Evolutionary conservation across 2,888 invertebrate species (phyloP), one percentile per base, ranked within the genome.

Genomic region (Nemapogon koenigi): DNA sequence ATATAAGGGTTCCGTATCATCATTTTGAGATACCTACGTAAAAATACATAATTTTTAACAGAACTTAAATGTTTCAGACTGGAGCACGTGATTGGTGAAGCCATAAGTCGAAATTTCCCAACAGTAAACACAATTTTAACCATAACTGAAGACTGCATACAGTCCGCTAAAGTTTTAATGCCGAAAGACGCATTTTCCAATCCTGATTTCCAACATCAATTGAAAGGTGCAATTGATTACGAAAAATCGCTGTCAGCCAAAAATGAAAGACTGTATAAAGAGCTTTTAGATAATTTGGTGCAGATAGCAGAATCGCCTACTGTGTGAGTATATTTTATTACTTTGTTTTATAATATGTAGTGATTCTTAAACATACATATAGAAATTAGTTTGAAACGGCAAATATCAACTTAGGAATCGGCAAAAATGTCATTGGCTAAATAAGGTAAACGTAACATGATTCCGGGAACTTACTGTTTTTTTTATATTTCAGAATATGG

Each of bases 41-140:
- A n/a, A n/a, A n/a, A n/a, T n/a, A n/a, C n/a, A n/a, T n/a, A n/a
- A n/a, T n/a, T n/a, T n/a, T n/a, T n/a, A n/a, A n/a, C n/a, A n/a
- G n/a, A n/a, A n/a, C n/a, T n/a, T n/a, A n/a, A 28, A 28, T 28
- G 11, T 33, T 48, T 8, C 51, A 83, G 82, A 51, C 51, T 86
- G 42, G 83, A 86, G 44, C 83, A 84, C 45, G 64, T 61, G 0
- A 62, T 86, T 37, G 62, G 73, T 28, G 83, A 84, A 2, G 55
- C 68, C 0, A 65, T 88, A 1, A 81, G 81, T 40, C 82, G 83
- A 17, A 71, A 78, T 46, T 87, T 87, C 53, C 83, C 84, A 1
- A 83, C 86, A 0, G 81, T 85, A 11, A 81, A 84, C 38, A 85
- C 88, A 1, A 72, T 79, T 2, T 57, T 84, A 1, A 62, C 76